These are phyloP conservation scores for Poecile montanus DNA, from an alignment of 2,797 vertebrate genomes.

Conservation along the genomic window DNA sequence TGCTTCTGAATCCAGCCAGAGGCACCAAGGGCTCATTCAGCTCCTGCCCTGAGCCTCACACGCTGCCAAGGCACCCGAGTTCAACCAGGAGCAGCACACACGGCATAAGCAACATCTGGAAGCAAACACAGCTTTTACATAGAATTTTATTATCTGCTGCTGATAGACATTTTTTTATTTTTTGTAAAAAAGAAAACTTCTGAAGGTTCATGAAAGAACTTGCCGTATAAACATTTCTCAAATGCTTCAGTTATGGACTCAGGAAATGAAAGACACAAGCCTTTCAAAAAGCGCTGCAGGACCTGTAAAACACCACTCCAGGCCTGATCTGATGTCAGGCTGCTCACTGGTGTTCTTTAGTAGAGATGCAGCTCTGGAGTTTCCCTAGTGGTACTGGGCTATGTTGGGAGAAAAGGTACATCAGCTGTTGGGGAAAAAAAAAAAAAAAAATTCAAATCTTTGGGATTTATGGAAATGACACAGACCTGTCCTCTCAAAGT, in stretches of 20 bases:
- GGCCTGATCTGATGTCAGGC: no score
- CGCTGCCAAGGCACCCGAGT: neutral
- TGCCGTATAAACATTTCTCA: neutral
- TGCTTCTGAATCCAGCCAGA: neutral
- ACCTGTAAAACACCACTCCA: neutral
- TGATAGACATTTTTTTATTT: neutral
- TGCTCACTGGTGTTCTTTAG: neutral
- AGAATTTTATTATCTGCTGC: neutral
- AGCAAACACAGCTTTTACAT: neutral
- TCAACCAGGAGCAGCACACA: neutral
- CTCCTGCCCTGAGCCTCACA: neutral
- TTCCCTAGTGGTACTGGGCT: neutral
- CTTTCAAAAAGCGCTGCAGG: neutral
- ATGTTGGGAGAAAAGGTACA: neutral
- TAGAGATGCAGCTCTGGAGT: neutral
- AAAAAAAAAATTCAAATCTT: neutral
- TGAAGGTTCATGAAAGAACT: neutral
- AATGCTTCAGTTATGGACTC: neutral
- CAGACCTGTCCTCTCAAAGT: neutral
- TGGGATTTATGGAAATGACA: neutral
- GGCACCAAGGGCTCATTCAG: neutral
- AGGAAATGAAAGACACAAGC: neutral
- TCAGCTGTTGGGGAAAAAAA: neutral
- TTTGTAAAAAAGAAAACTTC: neutral
- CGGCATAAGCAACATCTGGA: neutral